Conservation (phyloP, 2,797 vertebrate genomes). For the Falco columbarius region DNA sequence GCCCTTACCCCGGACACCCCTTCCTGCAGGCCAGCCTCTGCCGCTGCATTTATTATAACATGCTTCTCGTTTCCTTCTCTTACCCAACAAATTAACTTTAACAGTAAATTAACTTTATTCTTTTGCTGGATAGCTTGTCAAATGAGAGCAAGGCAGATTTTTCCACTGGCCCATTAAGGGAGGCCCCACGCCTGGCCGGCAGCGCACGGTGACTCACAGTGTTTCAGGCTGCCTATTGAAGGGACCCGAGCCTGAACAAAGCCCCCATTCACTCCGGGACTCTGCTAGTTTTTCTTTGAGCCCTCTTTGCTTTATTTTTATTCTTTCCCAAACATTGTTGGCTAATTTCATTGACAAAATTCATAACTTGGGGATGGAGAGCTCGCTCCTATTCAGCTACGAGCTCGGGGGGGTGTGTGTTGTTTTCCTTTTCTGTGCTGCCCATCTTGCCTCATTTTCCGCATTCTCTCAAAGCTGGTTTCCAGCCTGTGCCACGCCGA, state of each 20-base stretch:
- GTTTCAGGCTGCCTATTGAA: conserved; percentile 46
- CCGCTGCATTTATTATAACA: background rate
- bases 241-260: conserved; percentile 36
- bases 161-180: background rate
- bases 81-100: conserved; percentile 47
- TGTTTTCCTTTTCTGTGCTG: background rate
- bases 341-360: conserved; percentile 76
- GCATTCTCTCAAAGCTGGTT: background rate
- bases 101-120: conserved; percentile 49
- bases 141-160: background rate
- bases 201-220: background rate
- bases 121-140: background rate
- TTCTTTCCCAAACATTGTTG: conserved; percentile 61
- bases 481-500: background rate
- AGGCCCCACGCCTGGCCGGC: background rate
- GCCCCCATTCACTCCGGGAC: conserved; percentile 24
- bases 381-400: conserved; percentile 40
- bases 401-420: background rate
- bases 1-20: fast-evolving
- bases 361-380: conserved; percentile 62
- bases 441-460: background rate
- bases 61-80: background rate
- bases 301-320: conserved; percentile 50
- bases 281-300: conserved; percentile 39
- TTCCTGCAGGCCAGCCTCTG: background rate